Conservation (phyloP, 2,888 invertebrate species). For the Protophormia terraenovae region DNA sequence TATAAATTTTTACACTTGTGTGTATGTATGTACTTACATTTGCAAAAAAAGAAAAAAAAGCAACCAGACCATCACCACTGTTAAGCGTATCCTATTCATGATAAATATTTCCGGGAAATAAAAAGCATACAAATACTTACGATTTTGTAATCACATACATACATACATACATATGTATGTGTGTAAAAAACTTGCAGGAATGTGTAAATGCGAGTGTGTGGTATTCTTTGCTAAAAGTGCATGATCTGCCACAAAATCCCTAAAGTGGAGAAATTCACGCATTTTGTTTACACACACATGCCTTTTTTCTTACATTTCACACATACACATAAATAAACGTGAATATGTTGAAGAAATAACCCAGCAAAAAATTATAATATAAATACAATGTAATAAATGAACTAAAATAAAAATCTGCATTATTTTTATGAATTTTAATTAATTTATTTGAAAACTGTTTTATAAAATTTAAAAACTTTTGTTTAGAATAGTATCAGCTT, state of each 20-base stretch:
- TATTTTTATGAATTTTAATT: too few species aligned
- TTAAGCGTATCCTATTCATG: constrained; percentile 38
- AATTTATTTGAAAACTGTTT: too few species aligned
- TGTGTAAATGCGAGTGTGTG: background rate
- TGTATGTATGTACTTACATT: background rate
- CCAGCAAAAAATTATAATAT: background rate
- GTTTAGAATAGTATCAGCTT: too few species aligned
- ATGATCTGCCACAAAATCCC: constrained; percentile 40
- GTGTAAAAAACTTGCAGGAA: background rate
- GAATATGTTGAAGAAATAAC: background rate
- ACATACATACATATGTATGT: background rate
- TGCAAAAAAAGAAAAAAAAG: background rate
- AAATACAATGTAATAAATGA: background rate
- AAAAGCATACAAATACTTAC: constrained; percentile 4
- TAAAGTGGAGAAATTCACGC: constrained; percentile 48
- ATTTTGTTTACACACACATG: background rate
- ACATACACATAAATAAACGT: background rate
- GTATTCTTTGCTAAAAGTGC: constrained; percentile 31
- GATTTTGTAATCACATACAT: too few species aligned
- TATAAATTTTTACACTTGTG: background rate
- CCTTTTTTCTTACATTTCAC: background rate
- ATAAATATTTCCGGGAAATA: constrained; percentile 52
- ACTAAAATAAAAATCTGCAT: too few species aligned
- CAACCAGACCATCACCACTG: background rate
- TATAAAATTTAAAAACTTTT: too few species aligned